Conservation (phyloP, 2,888 invertebrate genomes). For the Habroteleia sp. region DNA sequence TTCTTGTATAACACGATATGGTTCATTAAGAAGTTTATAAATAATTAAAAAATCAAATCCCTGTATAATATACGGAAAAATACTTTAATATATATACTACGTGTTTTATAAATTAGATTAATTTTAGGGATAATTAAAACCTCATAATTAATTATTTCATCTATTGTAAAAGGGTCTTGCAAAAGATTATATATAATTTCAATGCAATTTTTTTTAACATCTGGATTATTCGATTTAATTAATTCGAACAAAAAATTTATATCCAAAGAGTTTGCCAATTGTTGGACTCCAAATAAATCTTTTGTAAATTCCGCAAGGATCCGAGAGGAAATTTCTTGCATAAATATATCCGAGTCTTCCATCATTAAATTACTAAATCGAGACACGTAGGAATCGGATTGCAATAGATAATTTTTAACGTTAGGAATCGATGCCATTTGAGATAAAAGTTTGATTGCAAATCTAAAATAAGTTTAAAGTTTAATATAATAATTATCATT, state of each 20-base stretch:
- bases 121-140: not conserved
- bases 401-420: constrained; percentile 82
- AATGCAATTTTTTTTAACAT: constrained; percentile 83
- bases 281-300: constrained; percentile 82
- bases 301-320: constrained; percentile 82
- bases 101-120: too few species aligned
- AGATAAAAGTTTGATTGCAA: constrained; percentile 82
- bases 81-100: too few species aligned
- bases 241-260: constrained; percentile 81
- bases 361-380: constrained; percentile 80
- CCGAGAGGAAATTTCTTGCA: constrained; percentile 83
- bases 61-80: constrained; percentile 1
- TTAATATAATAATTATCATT: constrained; percentile 6
- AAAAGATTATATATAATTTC: constrained; percentile 83
- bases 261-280: constrained; percentile 78
- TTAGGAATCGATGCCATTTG: constrained; percentile 82
- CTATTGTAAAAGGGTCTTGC: constrained; percentile 82
- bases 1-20: constrained; percentile 82
- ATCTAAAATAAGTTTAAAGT: too few species aligned
- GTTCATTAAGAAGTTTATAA: constrained; percentile 82
- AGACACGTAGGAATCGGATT: constrained; percentile 79
- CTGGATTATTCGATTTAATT: constrained; percentile 83
- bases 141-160: constrained; percentile 75
- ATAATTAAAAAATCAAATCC: constrained; percentile 81
- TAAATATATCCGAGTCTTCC: constrained; percentile 82